Evolutionary conservation across 2,113 vertebrate genomes (phyloP).

Genomic region (Sylvia atricapilla): DNA sequence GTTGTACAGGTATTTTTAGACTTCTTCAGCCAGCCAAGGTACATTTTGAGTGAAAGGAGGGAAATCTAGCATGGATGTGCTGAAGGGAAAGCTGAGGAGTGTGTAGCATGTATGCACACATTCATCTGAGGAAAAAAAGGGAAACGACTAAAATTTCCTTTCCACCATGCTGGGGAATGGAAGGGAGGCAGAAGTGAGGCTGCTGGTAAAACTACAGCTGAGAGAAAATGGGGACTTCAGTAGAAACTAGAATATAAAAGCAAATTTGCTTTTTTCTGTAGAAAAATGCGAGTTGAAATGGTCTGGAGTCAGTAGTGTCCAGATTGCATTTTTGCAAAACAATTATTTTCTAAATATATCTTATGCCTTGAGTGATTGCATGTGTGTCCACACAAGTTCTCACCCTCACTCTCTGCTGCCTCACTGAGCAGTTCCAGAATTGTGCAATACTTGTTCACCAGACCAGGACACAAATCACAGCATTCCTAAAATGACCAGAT

Average conservation of each 20-base stretch:
- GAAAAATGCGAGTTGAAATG: neutral
- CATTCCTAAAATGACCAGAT: neutral
- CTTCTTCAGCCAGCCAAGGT: neutral
- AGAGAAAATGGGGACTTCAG: neutral
- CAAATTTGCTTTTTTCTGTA: neutral
- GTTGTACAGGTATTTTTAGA: constrained; percentile 1
- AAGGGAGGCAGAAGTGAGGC: neutral
- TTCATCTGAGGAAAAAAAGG: neutral
- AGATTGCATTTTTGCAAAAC: neutral
- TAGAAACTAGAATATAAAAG: neutral
- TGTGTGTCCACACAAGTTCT: neutral
- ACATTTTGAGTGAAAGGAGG: neutral
- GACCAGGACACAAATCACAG: neutral
- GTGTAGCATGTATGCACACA: neutral
- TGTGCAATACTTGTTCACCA: rapidly evolving
- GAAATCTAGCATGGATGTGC: neutral
- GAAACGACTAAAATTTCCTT: neutral
- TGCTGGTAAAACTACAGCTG: neutral
- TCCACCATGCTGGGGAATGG: neutral
- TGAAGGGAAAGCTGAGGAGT: neutral
- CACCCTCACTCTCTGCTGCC: neutral
- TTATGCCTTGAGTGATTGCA: neutral
- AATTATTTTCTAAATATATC: neutral
- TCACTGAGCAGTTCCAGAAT: neutral
- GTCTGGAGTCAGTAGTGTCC: neutral